These are phyloP conservation scores for Tapera naevia DNA, from an alignment of 2,797 vertebrate species.

Conservation along the genomic window DNA sequence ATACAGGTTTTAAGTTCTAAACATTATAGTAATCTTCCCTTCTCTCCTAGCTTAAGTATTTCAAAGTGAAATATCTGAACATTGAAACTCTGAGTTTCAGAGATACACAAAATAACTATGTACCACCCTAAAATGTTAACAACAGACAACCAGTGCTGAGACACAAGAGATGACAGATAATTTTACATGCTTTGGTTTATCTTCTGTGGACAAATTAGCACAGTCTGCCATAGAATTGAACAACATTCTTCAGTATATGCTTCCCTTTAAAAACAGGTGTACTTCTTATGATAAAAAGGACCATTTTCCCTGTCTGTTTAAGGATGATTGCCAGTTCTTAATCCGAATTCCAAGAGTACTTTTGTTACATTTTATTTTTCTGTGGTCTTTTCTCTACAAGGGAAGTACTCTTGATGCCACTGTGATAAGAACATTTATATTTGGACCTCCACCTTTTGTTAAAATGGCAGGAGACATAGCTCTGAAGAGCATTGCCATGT, in stretches of 20 bases:
- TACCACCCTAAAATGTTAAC: background rate
- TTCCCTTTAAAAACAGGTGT: background rate
- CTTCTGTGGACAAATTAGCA: background rate
- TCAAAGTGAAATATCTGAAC: background rate
- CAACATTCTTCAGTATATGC: background rate
- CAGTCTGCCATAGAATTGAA: background rate
- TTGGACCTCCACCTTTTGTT: background rate
- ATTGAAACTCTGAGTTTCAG: background rate
- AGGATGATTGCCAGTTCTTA: background rate
- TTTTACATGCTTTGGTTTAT: background rate
- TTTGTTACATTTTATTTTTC: background rate
- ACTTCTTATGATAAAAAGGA: background rate
- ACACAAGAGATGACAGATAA: background rate
- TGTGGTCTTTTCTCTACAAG: background rate
- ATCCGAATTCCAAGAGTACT: background rate
- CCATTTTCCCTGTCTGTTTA: background rate
- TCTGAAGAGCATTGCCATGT: background rate
- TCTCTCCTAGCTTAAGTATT: background rate
- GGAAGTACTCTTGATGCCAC: background rate
- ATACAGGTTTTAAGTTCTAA: background rate
- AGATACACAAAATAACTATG: background rate
- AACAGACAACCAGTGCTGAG: rapidly evolving
- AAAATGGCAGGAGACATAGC: background rate
- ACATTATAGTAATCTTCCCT: background rate
- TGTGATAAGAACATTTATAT: background rate